Evolutionary conservation across 2,797 vertebrate species (phyloP).

Genomic region (Falco concolor): DNA sequence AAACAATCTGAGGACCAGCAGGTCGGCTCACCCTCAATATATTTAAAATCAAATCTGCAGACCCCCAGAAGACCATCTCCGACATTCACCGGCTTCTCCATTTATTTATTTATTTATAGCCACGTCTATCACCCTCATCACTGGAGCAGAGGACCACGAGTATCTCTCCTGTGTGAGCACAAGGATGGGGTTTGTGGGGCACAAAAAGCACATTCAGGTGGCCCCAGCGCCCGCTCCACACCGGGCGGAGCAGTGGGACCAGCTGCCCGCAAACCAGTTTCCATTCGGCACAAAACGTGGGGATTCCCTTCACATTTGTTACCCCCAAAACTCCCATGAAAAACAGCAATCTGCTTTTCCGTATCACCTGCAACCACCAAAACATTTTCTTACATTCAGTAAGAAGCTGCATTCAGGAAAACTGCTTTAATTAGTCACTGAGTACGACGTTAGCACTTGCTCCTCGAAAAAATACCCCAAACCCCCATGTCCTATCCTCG

Average conservation of each 20-base stretch:
- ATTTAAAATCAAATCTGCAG: neutral
- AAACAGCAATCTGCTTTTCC: neutral
- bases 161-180: neutral
- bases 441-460: neutral
- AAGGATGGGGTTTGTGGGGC: accelerated
- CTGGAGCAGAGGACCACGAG: neutral
- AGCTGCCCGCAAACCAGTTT: neutral
- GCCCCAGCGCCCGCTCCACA: neutral
- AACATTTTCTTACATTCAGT: neutral
- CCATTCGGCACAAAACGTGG: neutral
- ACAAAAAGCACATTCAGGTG: neutral
- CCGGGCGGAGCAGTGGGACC: accelerated
- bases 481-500: neutral
- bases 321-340: neutral
- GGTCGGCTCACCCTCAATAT: neutral
- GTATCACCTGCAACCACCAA: neutral
- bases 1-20: neutral
- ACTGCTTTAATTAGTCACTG: neutral
- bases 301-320: neutral
- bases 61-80: neutral
- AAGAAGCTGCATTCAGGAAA: neutral
- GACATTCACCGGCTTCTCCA: neutral
- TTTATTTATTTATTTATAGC: neutral
- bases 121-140: neutral
- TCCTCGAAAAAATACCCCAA: neutral